Evolutionary conservation across 2,888 invertebrate species (phyloP).

Genomic region (Dione juno): DNA sequence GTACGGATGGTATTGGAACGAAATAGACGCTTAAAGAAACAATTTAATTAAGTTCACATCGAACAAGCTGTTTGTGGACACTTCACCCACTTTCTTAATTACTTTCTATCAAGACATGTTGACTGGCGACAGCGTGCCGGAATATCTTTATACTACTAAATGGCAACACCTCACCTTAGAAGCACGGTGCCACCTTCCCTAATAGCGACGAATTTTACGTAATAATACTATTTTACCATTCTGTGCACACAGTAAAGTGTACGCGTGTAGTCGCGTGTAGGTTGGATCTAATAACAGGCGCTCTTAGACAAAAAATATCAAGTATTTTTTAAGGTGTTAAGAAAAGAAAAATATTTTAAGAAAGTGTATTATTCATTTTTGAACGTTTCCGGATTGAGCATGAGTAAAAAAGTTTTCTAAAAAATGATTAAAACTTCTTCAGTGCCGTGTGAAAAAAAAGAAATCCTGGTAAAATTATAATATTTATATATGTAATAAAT

Average conservation of each 20-base stretch:
- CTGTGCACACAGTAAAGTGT: slow-evolving; percentile 26
- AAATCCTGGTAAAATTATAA: too few species aligned
- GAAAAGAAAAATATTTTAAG: too few species aligned
- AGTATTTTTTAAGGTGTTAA: not conserved
- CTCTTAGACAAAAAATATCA: not conserved
- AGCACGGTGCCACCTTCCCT: slow-evolving; percentile 24
- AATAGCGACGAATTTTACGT: slow-evolving; percentile 38
- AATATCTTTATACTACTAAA: slow-evolving; percentile 24
- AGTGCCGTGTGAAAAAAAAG: too few species aligned
- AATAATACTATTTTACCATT: slow-evolving; percentile 34
- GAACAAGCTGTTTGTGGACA: not conserved
- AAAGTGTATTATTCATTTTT: too few species aligned
- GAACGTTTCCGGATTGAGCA: too few species aligned
- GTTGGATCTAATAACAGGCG: not conserved
- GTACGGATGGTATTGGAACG: not conserved
- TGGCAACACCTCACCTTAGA: slow-evolving; percentile 29
- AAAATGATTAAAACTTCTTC: too few species aligned
- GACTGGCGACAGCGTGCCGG: slow-evolving; percentile 4
- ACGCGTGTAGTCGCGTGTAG: slow-evolving; percentile 6
- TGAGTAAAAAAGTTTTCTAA: too few species aligned
- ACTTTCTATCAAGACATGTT: slow-evolving; percentile 14
- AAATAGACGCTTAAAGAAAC: not conserved
- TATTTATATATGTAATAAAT: too few species aligned
- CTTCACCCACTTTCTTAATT: slow-evolving; percentile 19
- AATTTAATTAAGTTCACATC: slow-evolving; percentile 10